Base-by-base conservation (phyloP, 2,113 vertebrate species). In the Campylorhamphus procurvoides region DNA sequence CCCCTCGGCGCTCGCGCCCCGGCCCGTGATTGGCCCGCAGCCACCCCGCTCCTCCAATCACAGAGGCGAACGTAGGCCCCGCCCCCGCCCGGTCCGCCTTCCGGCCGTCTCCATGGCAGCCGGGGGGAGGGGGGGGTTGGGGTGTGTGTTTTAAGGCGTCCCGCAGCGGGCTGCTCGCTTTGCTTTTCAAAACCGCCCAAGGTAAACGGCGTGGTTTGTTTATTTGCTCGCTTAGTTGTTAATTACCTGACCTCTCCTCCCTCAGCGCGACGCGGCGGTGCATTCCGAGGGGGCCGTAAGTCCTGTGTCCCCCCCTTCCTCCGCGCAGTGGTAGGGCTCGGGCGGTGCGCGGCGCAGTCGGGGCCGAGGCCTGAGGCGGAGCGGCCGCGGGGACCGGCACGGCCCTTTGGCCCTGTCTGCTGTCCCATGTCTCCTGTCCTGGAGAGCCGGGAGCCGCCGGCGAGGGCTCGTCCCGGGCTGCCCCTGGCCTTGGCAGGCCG, bases 331-430 rank as follows among this genome's bases (percentile, higher is more conserved):
- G 94, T 90, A 93, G 90, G n/a, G 81, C 39, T 64, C 69, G 25
- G 46, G 53, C 28, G n/a, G 53, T 39, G 62, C 87, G 53, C 46
- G 69, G 23, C 27, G 23, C 60, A 68, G 10, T 5, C 3, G 1
- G 35, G 44, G 44, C 66, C 15, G 50, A 33, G 50, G 33, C 11
- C 37, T 35, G 52, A 33, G 42, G 8, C 9, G 27, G 3, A 9
- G 19, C 2, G 23, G 10, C 3, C 2, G 2, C 4, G 4, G 6
- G 4, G 8, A 1, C 5, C 0, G 58, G 9, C n/a, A n/a, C n/a
- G 58, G 25, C 23, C 53, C 37, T n/a, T n/a, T 37, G 37, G 37
- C 37, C 8, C 37, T 37, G 37, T 37, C 37, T 9, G 8, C 37
- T 37, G 37, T 37, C 9, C 8, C 37, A 37, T 37, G 37, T 37